Evolutionary conservation across 30 jellyfish, hydroid and myxozoan species (phyloP).

Genomic region (Aurelia coerulea): DNA sequence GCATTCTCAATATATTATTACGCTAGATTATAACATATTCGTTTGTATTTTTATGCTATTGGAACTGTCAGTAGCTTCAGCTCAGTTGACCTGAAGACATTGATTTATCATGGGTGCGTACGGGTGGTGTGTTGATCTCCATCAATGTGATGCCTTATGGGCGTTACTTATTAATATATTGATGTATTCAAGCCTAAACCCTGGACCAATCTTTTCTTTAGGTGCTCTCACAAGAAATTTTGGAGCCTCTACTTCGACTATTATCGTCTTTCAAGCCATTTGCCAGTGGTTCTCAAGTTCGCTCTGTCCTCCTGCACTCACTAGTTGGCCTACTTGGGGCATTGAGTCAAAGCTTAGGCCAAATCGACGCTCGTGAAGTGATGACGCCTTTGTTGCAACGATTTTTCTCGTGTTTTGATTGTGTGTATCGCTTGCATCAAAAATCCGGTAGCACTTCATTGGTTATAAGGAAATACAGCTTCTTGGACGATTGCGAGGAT

Average conservation of each 20-base stretch:
- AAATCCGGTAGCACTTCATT: slow-evolving; percentile 32
- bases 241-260: slow-evolving; percentile 88
- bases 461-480: slow-evolving; percentile 69
- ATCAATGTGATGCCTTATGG: no score
- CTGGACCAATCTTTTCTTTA: slow-evolving; percentile 1
- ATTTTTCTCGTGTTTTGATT: slow-evolving; percentile 92
- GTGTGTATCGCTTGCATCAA: slow-evolving; percentile 77
- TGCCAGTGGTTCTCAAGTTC: slow-evolving; percentile 57
- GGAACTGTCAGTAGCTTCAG: no score
- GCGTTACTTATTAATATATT: no score
- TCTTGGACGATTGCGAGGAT: slow-evolving; percentile 21
- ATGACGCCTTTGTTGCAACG: slow-evolving; percentile 89
- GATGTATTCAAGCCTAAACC: no score
- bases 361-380: slow-evolving; percentile 81
- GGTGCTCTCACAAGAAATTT: slow-evolving; percentile 70
- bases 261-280: slow-evolving; percentile 79
- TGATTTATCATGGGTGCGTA: no score
- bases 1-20: no score
- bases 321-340: slow-evolving; percentile 74
- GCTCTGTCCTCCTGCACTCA: slow-evolving; percentile 62
- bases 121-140: no score
- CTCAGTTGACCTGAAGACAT: no score
- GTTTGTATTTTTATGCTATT: no score
- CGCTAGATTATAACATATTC: no score
- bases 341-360: slow-evolving; percentile 75